These are phyloP conservation scores for Zoanthus sansibaricus DNA, from an alignment of 92 coral and sea anemone species.

Conservation along the genomic window DNA sequence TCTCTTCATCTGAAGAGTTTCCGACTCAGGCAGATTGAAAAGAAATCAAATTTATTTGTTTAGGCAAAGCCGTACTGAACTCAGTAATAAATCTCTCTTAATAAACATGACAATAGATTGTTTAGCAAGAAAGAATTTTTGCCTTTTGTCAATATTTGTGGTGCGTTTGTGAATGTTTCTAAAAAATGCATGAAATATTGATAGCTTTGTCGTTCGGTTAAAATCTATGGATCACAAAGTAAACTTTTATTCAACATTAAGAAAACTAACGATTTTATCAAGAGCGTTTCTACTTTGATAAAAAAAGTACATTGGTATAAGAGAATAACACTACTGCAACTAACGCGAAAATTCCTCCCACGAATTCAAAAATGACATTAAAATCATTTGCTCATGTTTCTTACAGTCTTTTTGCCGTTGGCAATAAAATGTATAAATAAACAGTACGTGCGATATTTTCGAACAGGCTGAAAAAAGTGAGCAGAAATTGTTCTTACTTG, in stretches of 20 bases:
- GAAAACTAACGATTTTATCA: not conserved
- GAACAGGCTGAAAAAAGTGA: conserved; percentile 5
- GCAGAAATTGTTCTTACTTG: not conserved
- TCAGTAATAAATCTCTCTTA: not conserved
- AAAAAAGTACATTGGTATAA: not conserved
- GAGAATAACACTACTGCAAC: no score
- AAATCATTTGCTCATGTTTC: conserved; percentile 7
- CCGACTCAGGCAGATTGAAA: no score
- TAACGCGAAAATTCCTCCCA: conserved; percentile 24
- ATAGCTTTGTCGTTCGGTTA: not conserved
- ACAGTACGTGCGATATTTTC: not conserved
- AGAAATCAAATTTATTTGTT: not conserved
- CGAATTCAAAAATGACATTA: not conserved
- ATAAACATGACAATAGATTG: conserved; percentile 18
- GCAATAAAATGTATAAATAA: not conserved
- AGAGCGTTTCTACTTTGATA: not conserved
- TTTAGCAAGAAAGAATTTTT: not conserved
- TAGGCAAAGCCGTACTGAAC: not conserved
- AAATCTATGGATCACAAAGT: conserved; percentile 10
- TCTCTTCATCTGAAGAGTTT: no score
- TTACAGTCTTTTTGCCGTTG: conserved; percentile 6
- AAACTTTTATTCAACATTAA: conserved; percentile 8
- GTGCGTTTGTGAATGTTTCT: conserved; percentile 4
- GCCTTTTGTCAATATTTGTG: conserved; percentile 18
- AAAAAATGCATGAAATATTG: conserved; percentile 27